A percentile compares a stretch with the other conserved stretches of the same genome.
phyloP scores from a whole-genome alignment of 2,113 vertebrate genomes.

The Heterocephalus glaber region DNA sequence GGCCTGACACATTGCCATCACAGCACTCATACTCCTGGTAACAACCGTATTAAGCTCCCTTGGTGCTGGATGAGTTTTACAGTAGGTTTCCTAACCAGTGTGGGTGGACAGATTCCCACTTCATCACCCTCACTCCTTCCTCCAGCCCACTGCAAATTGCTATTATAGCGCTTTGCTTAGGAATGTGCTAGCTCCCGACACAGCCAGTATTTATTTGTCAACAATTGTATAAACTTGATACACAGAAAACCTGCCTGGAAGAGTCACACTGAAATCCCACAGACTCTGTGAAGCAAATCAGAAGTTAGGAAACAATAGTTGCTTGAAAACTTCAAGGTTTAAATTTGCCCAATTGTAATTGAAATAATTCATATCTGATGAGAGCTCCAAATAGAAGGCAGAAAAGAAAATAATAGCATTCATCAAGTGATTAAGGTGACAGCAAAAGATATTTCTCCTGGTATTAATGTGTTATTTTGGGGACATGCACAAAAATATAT shows the following conservation, averaged over 20 bases:
- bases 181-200: background rate
- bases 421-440: background rate
- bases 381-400: background rate
- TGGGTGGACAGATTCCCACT: slow-evolving; percentile 66
- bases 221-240: background rate
- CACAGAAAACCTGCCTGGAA: background rate
- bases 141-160: background rate
- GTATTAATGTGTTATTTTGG: background rate
- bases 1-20: slow-evolving; percentile 71
- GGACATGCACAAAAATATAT: background rate
- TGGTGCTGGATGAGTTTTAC: slow-evolving; percentile 39
- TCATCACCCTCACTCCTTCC: background rate
- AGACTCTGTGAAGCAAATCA: background rate
- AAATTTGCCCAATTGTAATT: background rate
- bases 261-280: background rate
- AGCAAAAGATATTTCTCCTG: background rate
- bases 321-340: background rate
- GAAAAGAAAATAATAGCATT: background rate
- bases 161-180: background rate
- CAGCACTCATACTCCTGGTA: background rate
- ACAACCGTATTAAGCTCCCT: slow-evolving; percentile 39
- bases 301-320: background rate
- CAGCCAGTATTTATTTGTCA: slow-evolving; percentile 39
- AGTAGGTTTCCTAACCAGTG: slow-evolving; percentile 39
- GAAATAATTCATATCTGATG: background rate